Evolutionary conservation across 2,797 vertebrate genomes (phyloP), one percentile per base, ranked within the genome.

Genomic region (Luscinia megarhynchos): DNA sequence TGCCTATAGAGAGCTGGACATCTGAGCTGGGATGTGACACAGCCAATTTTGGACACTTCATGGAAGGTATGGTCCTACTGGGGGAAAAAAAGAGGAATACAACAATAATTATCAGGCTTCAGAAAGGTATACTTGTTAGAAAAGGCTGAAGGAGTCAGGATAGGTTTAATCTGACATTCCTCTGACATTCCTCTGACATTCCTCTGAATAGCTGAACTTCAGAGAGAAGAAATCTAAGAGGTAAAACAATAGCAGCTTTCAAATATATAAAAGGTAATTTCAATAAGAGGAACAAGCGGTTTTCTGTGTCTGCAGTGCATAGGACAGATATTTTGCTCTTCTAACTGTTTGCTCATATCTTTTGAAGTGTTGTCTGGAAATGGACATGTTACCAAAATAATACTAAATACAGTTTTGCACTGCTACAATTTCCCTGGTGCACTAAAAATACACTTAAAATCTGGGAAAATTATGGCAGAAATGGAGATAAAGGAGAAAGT

Each of bases 281-380:
- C 70, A 82, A 0, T 50, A 59, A 53, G 18, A 89, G 26, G 32
- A 93, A 82, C 32, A 67, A 74, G 29, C 1, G 3, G 26, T 36
- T 84, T 94, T 82, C 43, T 79, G 20, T 57, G 40, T 58, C 34
- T 84, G 1, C 50, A 50, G 23, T 46, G 62, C 66, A 72, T 58
- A 81, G 69, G 38, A 61, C 46, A 92, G 46, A 57, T 12, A 62
- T 62, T 79, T 76, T 92, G 27, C 58, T 79, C 32, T 85, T 29
- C 3, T 55, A 76, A 48, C 45, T 85, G 46, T 75, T 83, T 82
- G 53, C 58, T 95, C 24, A 50, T 86, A 74, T 70, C 32, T 79
- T 90, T 79, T 85, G 41, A 78, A 86, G 34, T 5, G 29, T 46
- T 83, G 17, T 57, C 30, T 94, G 70, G 81, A 93, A 94, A 93